These are phyloP conservation scores for Acropora tenuis DNA, from an alignment of 64 coral and sea anemone species.

Conservation along the genomic window DNA sequence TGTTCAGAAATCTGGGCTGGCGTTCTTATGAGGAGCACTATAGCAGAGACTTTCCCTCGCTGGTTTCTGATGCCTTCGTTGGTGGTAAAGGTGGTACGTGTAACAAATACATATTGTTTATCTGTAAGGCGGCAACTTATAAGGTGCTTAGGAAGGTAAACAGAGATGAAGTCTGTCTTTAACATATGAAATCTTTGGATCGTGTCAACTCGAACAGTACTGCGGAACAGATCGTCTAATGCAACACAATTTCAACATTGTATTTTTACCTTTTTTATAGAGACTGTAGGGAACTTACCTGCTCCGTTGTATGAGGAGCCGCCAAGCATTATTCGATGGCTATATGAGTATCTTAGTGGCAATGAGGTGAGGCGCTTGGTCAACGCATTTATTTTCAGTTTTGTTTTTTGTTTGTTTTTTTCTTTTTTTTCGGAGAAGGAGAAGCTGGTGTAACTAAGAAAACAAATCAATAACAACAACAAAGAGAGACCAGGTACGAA, in stretches of 20 bases:
- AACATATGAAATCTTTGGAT: no score
- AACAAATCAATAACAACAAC: no score
- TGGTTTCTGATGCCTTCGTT: not conserved
- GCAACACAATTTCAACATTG: not conserved
- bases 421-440: not conserved
- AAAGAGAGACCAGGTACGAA: no score
- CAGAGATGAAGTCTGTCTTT: not conserved
- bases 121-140: not conserved
- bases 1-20: slow-evolving; percentile 52
- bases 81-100: not conserved
- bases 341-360: slow-evolving; percentile 24
- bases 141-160: not conserved
- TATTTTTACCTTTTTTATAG: not conserved
- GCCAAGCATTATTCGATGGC: slow-evolving; percentile 50
- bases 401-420: not conserved
- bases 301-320: slow-evolving; percentile 27
- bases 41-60: slow-evolving; percentile 42
- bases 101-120: not conserved
- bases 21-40: slow-evolving; percentile 34
- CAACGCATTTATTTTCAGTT: not conserved
- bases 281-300: not conserved
- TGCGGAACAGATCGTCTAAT: not conserved
- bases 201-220: no score
- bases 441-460: no score
- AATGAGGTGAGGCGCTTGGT: slow-evolving; percentile 18